Percentiles rank a stretch among this genome's conserved stretches.
These are phyloP conservation scores for Erynnis tages DNA, from an alignment of 2,888 invertebrate genomes.

Conservation along the genomic window DNA sequence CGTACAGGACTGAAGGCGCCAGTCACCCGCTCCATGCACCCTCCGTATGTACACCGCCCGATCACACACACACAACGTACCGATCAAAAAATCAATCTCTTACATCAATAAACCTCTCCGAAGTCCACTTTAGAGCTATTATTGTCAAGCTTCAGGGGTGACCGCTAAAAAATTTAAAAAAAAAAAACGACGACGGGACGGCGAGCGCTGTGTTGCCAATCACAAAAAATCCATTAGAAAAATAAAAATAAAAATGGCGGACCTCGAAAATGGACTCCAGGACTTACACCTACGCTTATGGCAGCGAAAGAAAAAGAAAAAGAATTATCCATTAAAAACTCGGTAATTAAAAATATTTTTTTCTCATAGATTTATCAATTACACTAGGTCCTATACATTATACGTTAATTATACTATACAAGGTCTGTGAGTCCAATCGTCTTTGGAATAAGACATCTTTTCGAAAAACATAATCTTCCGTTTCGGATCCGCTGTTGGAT, in stretches of 20 bases:
- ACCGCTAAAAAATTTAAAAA: slow-evolving; percentile 6
- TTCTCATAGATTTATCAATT: slow-evolving; percentile 55
- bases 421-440: slow-evolving; percentile 38
- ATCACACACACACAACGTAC: neutral
- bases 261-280: slow-evolving; percentile 51
- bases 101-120: slow-evolving; percentile 26
- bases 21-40: neutral
- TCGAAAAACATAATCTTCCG: slow-evolving; percentile 17
- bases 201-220: slow-evolving; percentile 26
- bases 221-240: slow-evolving; percentile 18
- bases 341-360: slow-evolving; percentile 74
- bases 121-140: slow-evolving; percentile 33
- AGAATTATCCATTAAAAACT: slow-evolving; percentile 40
- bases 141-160: slow-evolving; percentile 37
- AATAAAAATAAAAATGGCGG: slow-evolving; percentile 29
- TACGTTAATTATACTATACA: slow-evolving; percentile 67
- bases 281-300: slow-evolving; percentile 58
- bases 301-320: slow-evolving; percentile 59
- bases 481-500: slow-evolving; percentile 5
- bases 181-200: slow-evolving; percentile 20
- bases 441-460: slow-evolving; percentile 32
- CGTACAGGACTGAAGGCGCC: neutral
- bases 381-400: slow-evolving; percentile 42
- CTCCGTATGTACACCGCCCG: slow-evolving; percentile 3
- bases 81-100: slow-evolving; percentile 9